These are phyloP conservation scores for Gallinago undulata DNA, from an alignment of 2,113 vertebrate genomes.

Conservation along the genomic window DNA sequence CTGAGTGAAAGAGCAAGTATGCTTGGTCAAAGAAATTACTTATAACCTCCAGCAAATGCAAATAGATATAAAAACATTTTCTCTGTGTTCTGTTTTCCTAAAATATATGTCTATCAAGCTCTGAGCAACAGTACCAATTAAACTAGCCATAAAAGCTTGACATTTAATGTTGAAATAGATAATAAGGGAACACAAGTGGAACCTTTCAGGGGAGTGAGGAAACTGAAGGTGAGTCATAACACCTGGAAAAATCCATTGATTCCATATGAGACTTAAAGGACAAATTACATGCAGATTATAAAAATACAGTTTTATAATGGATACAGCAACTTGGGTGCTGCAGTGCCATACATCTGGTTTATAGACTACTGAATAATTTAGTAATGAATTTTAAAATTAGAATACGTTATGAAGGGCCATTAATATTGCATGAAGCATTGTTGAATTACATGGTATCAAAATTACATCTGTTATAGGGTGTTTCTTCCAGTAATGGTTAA, in stretches of 20 bases:
- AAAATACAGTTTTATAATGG: constrained; percentile 1
- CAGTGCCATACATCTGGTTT: constrained; percentile 62
- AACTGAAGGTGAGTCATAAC: constrained; percentile 31
- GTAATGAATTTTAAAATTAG: constrained; percentile 70
- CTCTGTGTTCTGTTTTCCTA: neutral
- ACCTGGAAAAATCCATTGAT: neutral
- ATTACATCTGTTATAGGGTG: constrained; percentile 12
- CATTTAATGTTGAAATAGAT: constrained; percentile 19
- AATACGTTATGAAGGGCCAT: constrained; percentile 46
- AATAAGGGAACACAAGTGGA: constrained; percentile 2
- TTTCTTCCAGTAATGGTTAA: constrained; percentile 31
- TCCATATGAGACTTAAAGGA: neutral
- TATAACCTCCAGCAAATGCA: neutral
- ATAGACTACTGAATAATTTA: constrained; percentile 75
- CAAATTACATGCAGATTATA: neutral
- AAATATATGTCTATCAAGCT: neutral
- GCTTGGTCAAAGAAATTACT: neutral
- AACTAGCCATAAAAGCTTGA: constrained; percentile 22
- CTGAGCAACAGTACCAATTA: constrained; percentile 21
- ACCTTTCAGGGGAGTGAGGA: neutral
- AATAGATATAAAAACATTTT: neutral
- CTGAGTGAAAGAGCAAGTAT: neutral
- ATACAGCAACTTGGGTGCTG: constrained; percentile 20
- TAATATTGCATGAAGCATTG: constrained; percentile 70
- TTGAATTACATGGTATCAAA: constrained; percentile 58